A percentile compares a stretch with the other conserved stretches of the same genome.
Evolutionary conservation across 1,140 invertebrate species (phyloP).

Genomic region (Drosophila ananassae): DNA sequence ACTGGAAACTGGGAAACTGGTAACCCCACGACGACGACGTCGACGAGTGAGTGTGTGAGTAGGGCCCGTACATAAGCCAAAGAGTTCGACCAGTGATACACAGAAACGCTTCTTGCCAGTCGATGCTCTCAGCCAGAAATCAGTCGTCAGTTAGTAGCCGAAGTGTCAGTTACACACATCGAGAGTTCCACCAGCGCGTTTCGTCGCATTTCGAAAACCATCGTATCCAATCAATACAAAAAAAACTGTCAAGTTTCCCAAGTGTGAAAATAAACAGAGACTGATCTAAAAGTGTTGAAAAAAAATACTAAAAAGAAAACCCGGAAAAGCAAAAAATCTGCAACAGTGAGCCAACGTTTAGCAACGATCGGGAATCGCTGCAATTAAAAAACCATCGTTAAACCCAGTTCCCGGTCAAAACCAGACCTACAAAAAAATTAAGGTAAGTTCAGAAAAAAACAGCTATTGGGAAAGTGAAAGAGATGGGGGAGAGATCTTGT

Average conservation of each 20-base stretch:
- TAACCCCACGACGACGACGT: slow-evolving; percentile 9
- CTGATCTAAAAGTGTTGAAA: slow-evolving; percentile 27
- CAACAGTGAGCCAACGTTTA: slow-evolving; percentile 34
- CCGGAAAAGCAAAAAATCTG: slow-evolving; percentile 28
- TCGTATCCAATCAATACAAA: neutral
- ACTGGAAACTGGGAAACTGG: slow-evolving; percentile 38
- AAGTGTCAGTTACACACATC: slow-evolving; percentile 78
- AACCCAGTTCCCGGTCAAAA: slow-evolving; percentile 27
- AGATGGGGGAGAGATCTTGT: slow-evolving; percentile 13
- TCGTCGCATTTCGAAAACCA: slow-evolving; percentile 6
- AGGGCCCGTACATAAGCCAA: slow-evolving; percentile 46
- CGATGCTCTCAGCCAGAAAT: slow-evolving; percentile 68
- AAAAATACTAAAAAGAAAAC: slow-evolving; percentile 16
- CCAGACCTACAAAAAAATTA: slow-evolving; percentile 10
- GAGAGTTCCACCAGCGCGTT: slow-evolving; percentile 25
- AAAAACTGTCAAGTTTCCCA: neutral
- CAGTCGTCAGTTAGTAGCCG: slow-evolving; percentile 81
- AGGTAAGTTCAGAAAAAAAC: slow-evolving; percentile 64
- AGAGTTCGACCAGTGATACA: slow-evolving; percentile 63
- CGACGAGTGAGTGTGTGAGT: slow-evolving; percentile 1
- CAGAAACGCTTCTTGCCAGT: slow-evolving; percentile 80
- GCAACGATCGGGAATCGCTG: slow-evolving; percentile 47
- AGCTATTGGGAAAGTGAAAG: slow-evolving; percentile 9
- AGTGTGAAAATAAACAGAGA: slow-evolving; percentile 21
- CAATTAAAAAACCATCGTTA: slow-evolving; percentile 69